A percentile compares a stretch with the other conserved stretches of the same genome.
phyloP scores from a whole-genome alignment of 35 echinoderm and acorn worm genomes.

The Holothuria glaberrima region DNA sequence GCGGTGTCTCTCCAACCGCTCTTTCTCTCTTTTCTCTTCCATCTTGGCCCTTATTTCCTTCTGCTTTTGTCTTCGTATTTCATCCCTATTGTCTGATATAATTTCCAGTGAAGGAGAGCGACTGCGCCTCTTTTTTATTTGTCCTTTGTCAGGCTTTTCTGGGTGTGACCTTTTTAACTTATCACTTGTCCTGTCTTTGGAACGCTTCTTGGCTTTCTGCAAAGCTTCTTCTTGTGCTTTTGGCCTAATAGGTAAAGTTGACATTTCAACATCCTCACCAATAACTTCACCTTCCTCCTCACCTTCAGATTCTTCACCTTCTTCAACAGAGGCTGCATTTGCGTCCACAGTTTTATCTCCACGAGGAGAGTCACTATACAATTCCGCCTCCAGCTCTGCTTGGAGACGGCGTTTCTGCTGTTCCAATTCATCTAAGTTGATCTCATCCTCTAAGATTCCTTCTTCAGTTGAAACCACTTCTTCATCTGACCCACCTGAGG shows the following conservation, averaged over 20 bases:
- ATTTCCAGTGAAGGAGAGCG: constrained; percentile 50
- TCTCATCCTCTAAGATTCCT: constrained; percentile 46
- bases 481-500: constrained; percentile 44
- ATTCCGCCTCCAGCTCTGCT: constrained; percentile 76
- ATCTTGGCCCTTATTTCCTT: constrained; percentile 6
- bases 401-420: constrained; percentile 90
- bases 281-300: constrained; percentile 52
- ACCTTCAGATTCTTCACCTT: constrained; percentile 51
- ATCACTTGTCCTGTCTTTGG: constrained; percentile 2
- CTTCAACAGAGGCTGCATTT: constrained; percentile 55
- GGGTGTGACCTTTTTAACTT: constrained; percentile 16
- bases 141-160: constrained; percentile 2
- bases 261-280: constrained; percentile 4
- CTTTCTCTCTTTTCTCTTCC: constrained; percentile 35
- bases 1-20: constrained; percentile 21
- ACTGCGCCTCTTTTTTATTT: constrained; percentile 40
- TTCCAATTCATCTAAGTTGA: constrained; percentile 82
- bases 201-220: constrained; percentile 27
- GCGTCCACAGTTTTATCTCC: constrained; percentile 54
- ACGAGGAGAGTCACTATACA: constrained; percentile 50
- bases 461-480: constrained; percentile 41
- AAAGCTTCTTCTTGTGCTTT: constrained; percentile 8
- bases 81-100: constrained; percentile 45
- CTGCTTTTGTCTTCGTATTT: constrained; percentile 29
- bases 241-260: constrained; percentile 4